Base-by-base conservation (phyloP, 2,888 invertebrate genomes). In the Drosophila lutescens region DNA sequence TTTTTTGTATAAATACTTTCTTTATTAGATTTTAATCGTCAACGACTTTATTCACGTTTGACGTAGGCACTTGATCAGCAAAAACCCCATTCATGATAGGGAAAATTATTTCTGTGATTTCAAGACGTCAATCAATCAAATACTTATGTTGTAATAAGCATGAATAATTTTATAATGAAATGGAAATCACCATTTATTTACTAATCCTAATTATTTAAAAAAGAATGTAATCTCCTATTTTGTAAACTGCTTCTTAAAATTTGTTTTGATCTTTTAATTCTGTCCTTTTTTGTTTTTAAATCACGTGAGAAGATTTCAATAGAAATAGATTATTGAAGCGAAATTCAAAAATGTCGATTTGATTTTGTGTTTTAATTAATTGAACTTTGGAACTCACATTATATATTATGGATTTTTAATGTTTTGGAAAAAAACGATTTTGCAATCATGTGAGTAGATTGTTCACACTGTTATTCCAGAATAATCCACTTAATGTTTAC, bases 11-110 rank as follows among this genome's bases (percentile, higher is more conserved):
- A 2, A 8, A 30, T 30, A 30, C 8, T 34, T 10, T 10, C 32
- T 10, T 34, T 0, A 12, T 12, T 10, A 10, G 10, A 9, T 34
- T 34, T 34, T 34, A 34, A 12, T 12, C 34, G 10, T 34, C 34
- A 4, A 12, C 12, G 4, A 12, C 4, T 41, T n/a, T 20, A 32
- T 32, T 36, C 30, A 36, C 50, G 49, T 47, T 50, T 50, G 57
- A 57, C 50, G 50, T 26, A 38, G n/a, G 13, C 49, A 50, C 57
- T 40, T 17, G 17, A 49, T 58, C 57, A 58, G 57, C 57, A 50
- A 50, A 50, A 57, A 1, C 10, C 50, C 57, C 17, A 15, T 26
- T 15, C 1, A 43, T 44, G 56, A 57, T 47, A 57, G 56, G 15
- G 9, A 34, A 46, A 32, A 32, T 15, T 32, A 56, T 34, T 34